Conservation (phyloP, 1,140 invertebrate species). For the Zaprionus ornatus region DNA sequence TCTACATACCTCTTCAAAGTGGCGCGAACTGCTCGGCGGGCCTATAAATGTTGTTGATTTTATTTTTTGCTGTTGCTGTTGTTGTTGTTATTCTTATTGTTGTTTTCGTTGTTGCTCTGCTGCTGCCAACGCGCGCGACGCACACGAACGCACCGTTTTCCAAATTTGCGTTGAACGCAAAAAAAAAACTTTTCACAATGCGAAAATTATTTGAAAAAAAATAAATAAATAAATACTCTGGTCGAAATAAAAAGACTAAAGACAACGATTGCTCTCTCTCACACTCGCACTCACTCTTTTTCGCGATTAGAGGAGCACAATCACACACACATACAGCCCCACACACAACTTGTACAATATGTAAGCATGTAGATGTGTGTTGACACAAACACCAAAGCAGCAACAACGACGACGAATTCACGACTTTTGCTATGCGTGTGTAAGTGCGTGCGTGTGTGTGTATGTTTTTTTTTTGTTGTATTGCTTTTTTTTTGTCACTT, state of each 20-base stretch:
- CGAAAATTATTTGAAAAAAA: conserved; percentile 51
- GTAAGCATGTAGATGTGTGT: conserved; percentile 17
- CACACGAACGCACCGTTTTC: conserved; percentile 47
- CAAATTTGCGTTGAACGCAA: conserved; percentile 29
- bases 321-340: neutral
- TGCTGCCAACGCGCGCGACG: conserved; percentile 45
- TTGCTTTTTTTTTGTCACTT: conserved; percentile 40
- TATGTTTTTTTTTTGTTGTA: neutral
- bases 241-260: conserved; percentile 51
- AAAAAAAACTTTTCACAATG: conserved; percentile 70
- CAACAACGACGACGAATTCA: conserved; percentile 60
- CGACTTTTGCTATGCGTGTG: conserved; percentile 55
- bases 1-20: conserved; percentile 64
- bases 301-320: conserved; percentile 43
- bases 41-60: conserved; percentile 54
- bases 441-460: conserved; percentile 21
- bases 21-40: conserved; percentile 67
- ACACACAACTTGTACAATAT: conserved; percentile 20
- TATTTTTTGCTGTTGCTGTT: conserved; percentile 24
- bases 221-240: conserved; percentile 53
- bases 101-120: conserved; percentile 24
- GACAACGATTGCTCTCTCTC: conserved; percentile 29
- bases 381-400: conserved; percentile 23
- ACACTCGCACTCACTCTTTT: conserved; percentile 28
- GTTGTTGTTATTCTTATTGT: conserved; percentile 34